A percentile compares a stretch with the other conserved stretches of the same genome.
phyloP scores from a whole-genome alignment of 92 coral and sea anemone genomes.

The Isaurus tuberculatus region DNA sequence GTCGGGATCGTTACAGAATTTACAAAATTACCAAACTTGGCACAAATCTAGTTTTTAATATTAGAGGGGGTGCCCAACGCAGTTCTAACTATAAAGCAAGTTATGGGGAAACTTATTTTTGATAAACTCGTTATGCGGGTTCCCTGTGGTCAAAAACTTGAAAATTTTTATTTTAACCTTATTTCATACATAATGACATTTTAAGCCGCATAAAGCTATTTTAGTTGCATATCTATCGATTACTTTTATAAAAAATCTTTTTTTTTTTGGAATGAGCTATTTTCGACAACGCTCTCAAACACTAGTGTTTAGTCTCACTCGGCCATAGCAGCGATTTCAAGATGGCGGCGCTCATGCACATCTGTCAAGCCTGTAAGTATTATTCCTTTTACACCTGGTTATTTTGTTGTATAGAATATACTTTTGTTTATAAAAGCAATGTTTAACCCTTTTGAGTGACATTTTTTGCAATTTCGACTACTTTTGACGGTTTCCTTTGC shows the following conservation, averaged over 20 bases:
- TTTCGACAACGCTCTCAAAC: background rate
- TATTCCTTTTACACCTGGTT: too few species aligned
- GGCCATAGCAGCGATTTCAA: background rate
- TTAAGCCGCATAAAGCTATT: background rate
- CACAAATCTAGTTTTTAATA: background rate
- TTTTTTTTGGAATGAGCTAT: background rate
- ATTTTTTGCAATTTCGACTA: too few species aligned
- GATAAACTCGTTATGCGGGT: background rate
- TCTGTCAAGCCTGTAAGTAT: too few species aligned
- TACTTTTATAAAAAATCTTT: background rate
- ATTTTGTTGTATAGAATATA: too few species aligned
- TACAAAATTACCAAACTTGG: conserved; percentile 3
- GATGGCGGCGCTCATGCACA: background rate
- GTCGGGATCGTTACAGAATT: conserved; percentile 15
- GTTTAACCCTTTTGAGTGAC: too few species aligned
- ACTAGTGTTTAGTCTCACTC: background rate
- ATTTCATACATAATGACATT: background rate
- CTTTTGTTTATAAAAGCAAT: too few species aligned
- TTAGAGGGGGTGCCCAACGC: conserved; percentile 16
- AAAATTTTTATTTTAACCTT: background rate
- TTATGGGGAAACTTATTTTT: background rate
- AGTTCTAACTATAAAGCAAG: background rate
- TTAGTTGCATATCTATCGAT: background rate
- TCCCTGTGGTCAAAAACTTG: background rate
- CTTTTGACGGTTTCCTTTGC: too few species aligned